Conservation (phyloP, 2,888 invertebrate species). For the Aspidapion aeneum region DNA sequence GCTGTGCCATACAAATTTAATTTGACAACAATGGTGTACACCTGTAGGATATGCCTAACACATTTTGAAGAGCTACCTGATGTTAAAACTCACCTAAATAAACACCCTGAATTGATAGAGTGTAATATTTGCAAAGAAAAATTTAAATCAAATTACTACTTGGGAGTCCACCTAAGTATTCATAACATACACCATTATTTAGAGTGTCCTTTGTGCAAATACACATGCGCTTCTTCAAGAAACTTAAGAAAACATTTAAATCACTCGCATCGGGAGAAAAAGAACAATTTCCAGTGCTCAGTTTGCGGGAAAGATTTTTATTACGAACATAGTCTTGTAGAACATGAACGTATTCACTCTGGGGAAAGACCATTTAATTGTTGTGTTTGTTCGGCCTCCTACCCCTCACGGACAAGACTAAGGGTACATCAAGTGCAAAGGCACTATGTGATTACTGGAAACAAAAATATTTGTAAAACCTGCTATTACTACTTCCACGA, state of each 20-base stretch:
- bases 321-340: constrained; percentile 35
- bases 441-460: no score
- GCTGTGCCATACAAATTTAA: not conserved
- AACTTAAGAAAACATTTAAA: no score
- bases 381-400: no score
- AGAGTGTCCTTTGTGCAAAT: no score
- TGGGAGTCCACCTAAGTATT: constrained; percentile 34
- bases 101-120: not conserved
- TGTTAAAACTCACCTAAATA: not conserved
- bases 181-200: constrained; percentile 37
- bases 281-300: constrained; percentile 35
- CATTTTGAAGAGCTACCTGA: not conserved
- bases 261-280: no score
- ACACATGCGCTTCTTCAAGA: no score
- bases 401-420: no score
- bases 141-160: constrained; percentile 32
- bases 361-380: no score
- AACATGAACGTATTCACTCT: no score
- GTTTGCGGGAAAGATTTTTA: constrained; percentile 38
- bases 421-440: no score
- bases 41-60: not conserved
- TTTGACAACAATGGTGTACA: not conserved
- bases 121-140: constrained; percentile 39
- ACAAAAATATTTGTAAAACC: no score
- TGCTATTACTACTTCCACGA: no score